These are phyloP conservation scores for Neogale vison DNA, from an alignment of 2,113 vertebrate genomes.

Conservation along the genomic window DNA sequence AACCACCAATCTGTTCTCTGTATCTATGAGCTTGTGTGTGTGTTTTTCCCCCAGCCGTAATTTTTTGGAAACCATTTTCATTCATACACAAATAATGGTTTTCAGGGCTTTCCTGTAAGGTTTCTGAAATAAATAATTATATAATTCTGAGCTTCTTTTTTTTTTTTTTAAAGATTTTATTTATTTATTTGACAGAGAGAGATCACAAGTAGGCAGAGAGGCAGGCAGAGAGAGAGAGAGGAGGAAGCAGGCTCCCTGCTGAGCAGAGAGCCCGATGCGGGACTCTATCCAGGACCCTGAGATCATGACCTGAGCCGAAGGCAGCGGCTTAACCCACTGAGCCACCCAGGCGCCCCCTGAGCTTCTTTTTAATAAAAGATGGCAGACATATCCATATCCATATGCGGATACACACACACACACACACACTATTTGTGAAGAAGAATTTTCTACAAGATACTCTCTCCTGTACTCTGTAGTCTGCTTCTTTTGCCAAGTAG, in stretches of 20 bases:
- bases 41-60: not conserved
- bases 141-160: not conserved
- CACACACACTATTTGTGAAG: not conserved
- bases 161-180: no score
- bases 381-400: not conserved
- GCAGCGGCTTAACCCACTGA: no score
- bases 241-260: no score
- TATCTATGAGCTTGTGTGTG: not conserved
- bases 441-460: not conserved
- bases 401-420: not conserved
- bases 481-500: not conserved
- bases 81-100: not conserved
- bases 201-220: no score
- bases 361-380: not conserved
- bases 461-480: not conserved
- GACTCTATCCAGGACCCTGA: no score
- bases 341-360: no score
- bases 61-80: not conserved
- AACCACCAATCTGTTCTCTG: not conserved
- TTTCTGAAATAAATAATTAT: not conserved
- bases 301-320: no score
- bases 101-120: not conserved
- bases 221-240: no score
- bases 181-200: no score
- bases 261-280: no score